A percentile compares a stretch with the other conserved stretches of the same genome.
Conservation (phyloP, 2,113 vertebrate genomes). For the Oophaga pumilio region DNA sequence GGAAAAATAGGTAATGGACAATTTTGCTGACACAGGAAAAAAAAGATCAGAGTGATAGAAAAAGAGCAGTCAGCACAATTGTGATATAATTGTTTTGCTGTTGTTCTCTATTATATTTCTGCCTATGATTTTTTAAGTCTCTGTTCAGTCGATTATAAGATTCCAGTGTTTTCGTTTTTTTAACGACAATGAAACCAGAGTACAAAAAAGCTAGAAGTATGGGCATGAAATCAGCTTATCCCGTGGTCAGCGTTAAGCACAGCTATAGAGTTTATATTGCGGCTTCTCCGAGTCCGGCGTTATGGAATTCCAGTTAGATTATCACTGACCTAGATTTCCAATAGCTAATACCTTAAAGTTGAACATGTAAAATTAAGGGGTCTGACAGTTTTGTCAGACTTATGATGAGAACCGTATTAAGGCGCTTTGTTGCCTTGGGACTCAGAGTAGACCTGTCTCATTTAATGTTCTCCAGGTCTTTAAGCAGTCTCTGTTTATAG, state of each 20-base stretch:
- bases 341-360: slow-evolving; percentile 42
- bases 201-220: not conserved
- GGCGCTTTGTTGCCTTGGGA: slow-evolving; percentile 43
- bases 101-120: not conserved
- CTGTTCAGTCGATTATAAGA: not conserved
- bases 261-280: slow-evolving; percentile 26
- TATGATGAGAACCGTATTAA: slow-evolving; percentile 36
- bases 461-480: slow-evolving; percentile 42
- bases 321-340: slow-evolving; percentile 56
- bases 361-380: slow-evolving; percentile 42
- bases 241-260: not conserved
- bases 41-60: no score
- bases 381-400: slow-evolving; percentile 32
- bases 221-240: slow-evolving; percentile 30
- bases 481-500: slow-evolving; percentile 38
- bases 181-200: not conserved
- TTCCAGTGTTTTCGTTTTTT: not conserved
- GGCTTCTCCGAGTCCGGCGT: not conserved
- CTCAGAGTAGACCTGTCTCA: slow-evolving; percentile 35
- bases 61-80: not conserved
- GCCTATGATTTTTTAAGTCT: not conserved
- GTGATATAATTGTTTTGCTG: not conserved
- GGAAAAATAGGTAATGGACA: no score
- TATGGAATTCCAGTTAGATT: slow-evolving; percentile 44
- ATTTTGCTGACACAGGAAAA: no score